Base-by-base conservation (phyloP, 2,797 vertebrate species). In the Aphelocoma californica region DNA sequence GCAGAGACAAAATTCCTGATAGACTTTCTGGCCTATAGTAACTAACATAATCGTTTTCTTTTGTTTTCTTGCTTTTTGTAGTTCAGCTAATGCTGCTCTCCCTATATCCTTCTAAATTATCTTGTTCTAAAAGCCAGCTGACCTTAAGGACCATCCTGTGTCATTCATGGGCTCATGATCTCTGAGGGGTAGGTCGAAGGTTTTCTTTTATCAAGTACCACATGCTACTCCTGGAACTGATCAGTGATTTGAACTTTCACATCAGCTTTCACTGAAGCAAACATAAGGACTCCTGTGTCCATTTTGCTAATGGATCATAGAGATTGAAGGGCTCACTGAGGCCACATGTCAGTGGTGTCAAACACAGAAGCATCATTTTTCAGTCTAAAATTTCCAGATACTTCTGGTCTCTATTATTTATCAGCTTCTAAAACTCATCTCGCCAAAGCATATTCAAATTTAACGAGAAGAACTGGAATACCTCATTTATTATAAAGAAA, bases 341-440 rank as follows among this genome's bases (percentile, higher is more conserved):
- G 42, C 29, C 28, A 21, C 5, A 1, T 0, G 10, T 16, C 1
- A 1, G 16, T 14, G 26, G 29, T n/a, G 26, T 67, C 62, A 77
- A 60, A 56, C 31, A 7, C 50, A 65, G 60, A 34, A 44, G 2
- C 14, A 45, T 6, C 1, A 11, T 42, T 71, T 71, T 44, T 31
- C 21, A 26, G 15, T 10, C 65, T 28, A 18, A 32, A 32, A 42
- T 64, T 65, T 71, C 36, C 24, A n/a, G 19, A 3, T 71, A 3
- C 50, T 86, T 36, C 69, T 60, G n/a, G 6, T 34, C 23, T 60
- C 16, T 36, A 2, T 16, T 28, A 31, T 31, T 81, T 48, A 48
- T 21, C 34, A 65, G 7, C 10, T 61, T 17, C 42, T 73, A 57
- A 56, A 77, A 29, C n/a, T 38, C 15, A 9, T 45, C 2, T 64